Evolutionary conservation across 2,113 vertebrate species (phyloP), one percentile per base, ranked within the genome.

Genomic region (Ascaphus truei): DNA sequence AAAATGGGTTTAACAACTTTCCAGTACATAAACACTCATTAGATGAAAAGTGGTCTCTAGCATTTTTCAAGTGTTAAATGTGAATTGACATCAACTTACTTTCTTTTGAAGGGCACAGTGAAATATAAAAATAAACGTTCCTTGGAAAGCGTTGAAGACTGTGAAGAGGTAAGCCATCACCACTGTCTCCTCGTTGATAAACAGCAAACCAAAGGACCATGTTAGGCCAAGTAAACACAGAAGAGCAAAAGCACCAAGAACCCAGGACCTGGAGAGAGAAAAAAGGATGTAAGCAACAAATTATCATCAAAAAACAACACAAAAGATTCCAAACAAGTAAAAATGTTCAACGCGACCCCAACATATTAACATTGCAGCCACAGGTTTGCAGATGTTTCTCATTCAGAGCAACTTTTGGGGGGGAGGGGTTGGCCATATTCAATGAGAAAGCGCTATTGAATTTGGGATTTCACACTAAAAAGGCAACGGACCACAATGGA

Each of bases 111-210:
- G 95, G 34, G 96, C 91, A 81, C 96, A 99, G 76, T 99, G 94
- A 80, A 99, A 99, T 88, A 98, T 95, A 86, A 99, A 98, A 91
- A 99, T 97, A 83, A 99, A 99, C 94, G 97, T 91, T 83, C 97
- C 97, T 86, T 98, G 97, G 83, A 98, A 96, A 78, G 95, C 90
- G 85, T 99, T 99, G 88, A 97, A 99, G 80, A 98, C 94, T 78
- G 96, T 99, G 87, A 99, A 99, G 79, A 99, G 97, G 80, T 99
- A 99, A 0, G 95, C 96, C 94, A 98, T 95, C 80, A 98, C 96
- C 53, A 98, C 76, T 0, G 96, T 96, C 72, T 94, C 93, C 76
- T 99, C 94, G 3, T 94, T 97, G 89, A 99, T 90, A 78, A 94
- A 98, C 80, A 99, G 95, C 81, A 99, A 83, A 7, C 97, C 96